These are phyloP conservation scores for Eristalis pertinax DNA, from an alignment of 2,888 invertebrate genomes.

Conservation along the genomic window DNA sequence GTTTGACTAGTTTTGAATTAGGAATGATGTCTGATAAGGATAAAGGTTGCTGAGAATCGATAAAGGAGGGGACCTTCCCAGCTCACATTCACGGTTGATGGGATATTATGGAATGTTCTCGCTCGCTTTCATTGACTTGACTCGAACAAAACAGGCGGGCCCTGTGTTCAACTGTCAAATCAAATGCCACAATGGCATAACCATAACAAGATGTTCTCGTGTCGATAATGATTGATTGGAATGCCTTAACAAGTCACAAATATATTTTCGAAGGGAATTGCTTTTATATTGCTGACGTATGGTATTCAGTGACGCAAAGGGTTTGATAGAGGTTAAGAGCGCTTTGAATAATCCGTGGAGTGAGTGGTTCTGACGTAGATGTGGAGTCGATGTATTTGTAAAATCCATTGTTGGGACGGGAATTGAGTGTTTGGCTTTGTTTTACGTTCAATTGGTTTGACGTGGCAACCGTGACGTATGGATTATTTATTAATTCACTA, in stretches of 20 bases:
- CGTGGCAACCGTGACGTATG: neutral
- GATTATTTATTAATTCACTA: neutral
- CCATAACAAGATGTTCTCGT: conserved; percentile 13
- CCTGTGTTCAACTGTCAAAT: conserved; percentile 19
- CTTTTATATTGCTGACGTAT: neutral
- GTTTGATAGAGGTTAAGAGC: neutral
- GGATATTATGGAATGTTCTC: neutral
- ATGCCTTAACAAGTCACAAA: conserved; percentile 4
- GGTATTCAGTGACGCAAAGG: neutral
- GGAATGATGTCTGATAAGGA: neutral
- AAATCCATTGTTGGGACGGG: neutral
- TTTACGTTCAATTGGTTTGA: neutral
- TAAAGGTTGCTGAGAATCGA: neutral
- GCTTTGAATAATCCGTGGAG: neutral
- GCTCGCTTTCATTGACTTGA: neutral
- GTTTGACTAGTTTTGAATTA: neutral
- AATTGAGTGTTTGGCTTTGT: neutral
- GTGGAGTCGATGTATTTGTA: neutral
- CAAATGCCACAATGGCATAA: conserved; percentile 14
- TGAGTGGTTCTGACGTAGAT: neutral
- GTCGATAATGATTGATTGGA: conserved; percentile 27
- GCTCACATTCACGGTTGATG: no score
- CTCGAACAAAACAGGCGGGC: neutral
- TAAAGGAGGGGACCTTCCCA: neutral
- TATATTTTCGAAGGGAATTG: neutral